Evolutionary conservation across 2,888 invertebrate species (phyloP).

Genomic region (Oscheius sp.): DNA sequence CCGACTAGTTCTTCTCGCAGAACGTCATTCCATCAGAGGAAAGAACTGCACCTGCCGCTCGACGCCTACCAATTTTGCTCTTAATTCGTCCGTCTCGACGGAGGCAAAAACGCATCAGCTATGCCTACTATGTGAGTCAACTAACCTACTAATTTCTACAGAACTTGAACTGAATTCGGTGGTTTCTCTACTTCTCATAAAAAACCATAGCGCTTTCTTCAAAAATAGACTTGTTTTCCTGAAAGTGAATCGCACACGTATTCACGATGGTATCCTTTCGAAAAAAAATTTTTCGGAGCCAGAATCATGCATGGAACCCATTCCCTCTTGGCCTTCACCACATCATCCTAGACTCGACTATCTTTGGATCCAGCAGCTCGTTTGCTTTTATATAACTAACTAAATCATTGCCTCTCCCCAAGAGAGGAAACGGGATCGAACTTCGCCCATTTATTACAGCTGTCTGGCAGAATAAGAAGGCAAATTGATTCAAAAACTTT

Average conservation of each 20-base stretch:
- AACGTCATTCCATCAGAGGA: background rate
- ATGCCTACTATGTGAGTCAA: slow-evolving; percentile 39
- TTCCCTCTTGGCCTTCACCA: slow-evolving; percentile 11
- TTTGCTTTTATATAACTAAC: slow-evolving; percentile 29
- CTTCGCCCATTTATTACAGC: slow-evolving; percentile 34
- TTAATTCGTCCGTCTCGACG: slow-evolving; percentile 32
- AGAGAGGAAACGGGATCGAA: slow-evolving; percentile 13
- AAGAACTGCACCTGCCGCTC: background rate
- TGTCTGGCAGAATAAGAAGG: slow-evolving; percentile 16
- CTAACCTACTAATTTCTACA: slow-evolving; percentile 11
- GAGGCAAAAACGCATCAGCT: slow-evolving; percentile 17
- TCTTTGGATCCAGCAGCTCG: slow-evolving; percentile 18
- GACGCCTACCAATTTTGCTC: slow-evolving; percentile 19
- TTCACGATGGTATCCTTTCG: background rate
- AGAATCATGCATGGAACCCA: slow-evolving; percentile 17
- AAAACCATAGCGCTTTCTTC: background rate
- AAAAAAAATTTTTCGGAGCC: background rate
- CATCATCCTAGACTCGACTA: slow-evolving; percentile 16
- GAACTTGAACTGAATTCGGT: slow-evolving; percentile 5
- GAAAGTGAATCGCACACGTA: background rate
- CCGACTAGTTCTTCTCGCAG: background rate
- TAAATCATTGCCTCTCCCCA: slow-evolving; percentile 20
- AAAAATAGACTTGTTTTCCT: background rate
- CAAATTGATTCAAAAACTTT: slow-evolving; percentile 24
- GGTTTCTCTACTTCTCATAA: background rate